Evolutionary conservation across 1,140 invertebrate species (phyloP).

Genomic region (Whitmania pigra): DNA sequence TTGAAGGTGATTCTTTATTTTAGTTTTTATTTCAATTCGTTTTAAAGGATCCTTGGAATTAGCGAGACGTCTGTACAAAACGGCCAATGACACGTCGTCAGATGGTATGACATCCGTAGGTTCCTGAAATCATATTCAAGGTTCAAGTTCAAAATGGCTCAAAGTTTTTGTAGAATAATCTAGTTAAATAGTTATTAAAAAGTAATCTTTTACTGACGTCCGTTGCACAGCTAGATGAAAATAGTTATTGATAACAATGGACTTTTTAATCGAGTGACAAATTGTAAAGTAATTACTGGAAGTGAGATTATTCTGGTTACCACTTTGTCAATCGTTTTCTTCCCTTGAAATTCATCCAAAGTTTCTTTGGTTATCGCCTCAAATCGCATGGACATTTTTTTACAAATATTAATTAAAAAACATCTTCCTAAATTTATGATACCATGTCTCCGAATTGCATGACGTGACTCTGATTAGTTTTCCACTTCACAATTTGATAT

Average conservation of each 20-base stretch:
- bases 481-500: constrained; percentile 48
- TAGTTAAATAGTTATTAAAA: neutral
- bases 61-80: constrained; percentile 33
- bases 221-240: too few species aligned
- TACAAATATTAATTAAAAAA: too few species aligned
- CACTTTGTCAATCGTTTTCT: neutral
- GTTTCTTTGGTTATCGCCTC: neutral
- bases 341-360: neutral
- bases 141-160: too few species aligned
- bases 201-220: too few species aligned
- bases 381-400: too few species aligned
- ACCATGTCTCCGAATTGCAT: constrained; percentile 49
- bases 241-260: constrained; percentile 4
- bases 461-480: constrained; percentile 53
- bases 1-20: neutral
- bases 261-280: constrained; percentile 6
- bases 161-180: too few species aligned
- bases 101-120: constrained; percentile 32
- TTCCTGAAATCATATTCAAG: too few species aligned
- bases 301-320: neutral
- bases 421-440: neutral
- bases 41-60: constrained; percentile 19
- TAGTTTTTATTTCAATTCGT: too few species aligned
- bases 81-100: constrained; percentile 38
- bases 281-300: neutral